Conservation (phyloP, 2,888 invertebrate species). For the Tetanocera ferruginea region DNA sequence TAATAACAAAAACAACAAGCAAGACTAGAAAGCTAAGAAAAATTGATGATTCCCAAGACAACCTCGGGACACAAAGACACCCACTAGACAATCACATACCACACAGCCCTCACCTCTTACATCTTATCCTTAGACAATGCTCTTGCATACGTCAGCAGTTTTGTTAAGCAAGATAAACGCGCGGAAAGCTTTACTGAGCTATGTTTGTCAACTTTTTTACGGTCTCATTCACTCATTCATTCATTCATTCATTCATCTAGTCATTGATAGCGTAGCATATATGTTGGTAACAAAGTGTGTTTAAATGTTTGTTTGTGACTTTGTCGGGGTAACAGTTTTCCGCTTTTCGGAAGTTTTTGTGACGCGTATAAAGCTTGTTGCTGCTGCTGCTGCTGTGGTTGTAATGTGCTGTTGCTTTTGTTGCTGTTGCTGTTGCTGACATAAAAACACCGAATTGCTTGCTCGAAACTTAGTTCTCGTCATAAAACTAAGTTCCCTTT, state of each 20-base stretch:
- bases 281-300: too few relatives aligned
- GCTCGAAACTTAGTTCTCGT: neutral
- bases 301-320: too few relatives aligned
- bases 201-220: slow-evolving; percentile 3
- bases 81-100: neutral
- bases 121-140: neutral
- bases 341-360: neutral
- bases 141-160: slow-evolving; percentile 2
- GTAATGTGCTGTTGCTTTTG: neutral
- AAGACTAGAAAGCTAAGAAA: neutral
- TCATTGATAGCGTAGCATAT: neutral
- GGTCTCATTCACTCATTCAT: neutral
- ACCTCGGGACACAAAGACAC: too few relatives aligned
- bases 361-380: slow-evolving; percentile 9
- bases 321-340: too few relatives aligned
- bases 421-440: slow-evolving; percentile 39
- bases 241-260: neutral
- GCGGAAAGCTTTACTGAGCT: neutral
- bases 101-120: too few relatives aligned
- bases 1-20: too few relatives aligned
- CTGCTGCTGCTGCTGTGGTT: neutral
- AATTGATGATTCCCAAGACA: too few relatives aligned
- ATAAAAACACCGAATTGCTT: slow-evolving; percentile 14
- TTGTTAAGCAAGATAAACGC: neutral
- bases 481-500: neutral